phyloP scores from a whole-genome alignment of 2,888 invertebrate species.

The Cyaniris semiargus region DNA sequence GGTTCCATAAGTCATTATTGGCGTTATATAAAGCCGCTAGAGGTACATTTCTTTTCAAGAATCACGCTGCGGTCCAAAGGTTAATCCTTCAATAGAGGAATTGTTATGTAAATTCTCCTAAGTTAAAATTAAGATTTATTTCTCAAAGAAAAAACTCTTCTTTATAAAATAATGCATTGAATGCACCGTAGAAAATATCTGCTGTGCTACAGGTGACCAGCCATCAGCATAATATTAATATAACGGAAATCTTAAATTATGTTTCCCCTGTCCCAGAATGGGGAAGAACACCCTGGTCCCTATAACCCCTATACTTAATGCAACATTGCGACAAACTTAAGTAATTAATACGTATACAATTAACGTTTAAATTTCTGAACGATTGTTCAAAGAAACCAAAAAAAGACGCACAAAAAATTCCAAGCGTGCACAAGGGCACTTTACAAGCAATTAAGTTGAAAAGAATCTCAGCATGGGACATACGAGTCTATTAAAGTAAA shows the following conservation, averaged over 20 bases:
- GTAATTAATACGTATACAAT: neutral
- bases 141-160: no score
- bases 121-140: no score
- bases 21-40: neutral
- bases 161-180: no score
- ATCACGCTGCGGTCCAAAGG: neutral
- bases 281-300: no score
- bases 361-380: neutral
- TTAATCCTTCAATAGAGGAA: neutral
- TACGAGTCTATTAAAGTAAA: conserved; percentile 27
- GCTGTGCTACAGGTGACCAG: no score
- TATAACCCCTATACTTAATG: neutral
- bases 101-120: neutral
- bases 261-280: no score
- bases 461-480: conserved; percentile 28
- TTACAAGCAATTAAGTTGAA: conserved; percentile 28
- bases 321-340: neutral
- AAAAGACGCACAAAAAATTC: conserved; percentile 15
- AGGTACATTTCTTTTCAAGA: neutral
- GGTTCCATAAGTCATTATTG: neutral
- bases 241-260: no score
- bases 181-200: no score
- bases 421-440: conserved; percentile 16
- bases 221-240: no score
- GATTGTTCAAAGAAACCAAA: conserved; percentile 1